A percentile compares a stretch with the other conserved stretches of the same genome.
Evolutionary conservation across 2,888 invertebrate species (phyloP).

Genomic region (Pandemis corylana): DNA sequence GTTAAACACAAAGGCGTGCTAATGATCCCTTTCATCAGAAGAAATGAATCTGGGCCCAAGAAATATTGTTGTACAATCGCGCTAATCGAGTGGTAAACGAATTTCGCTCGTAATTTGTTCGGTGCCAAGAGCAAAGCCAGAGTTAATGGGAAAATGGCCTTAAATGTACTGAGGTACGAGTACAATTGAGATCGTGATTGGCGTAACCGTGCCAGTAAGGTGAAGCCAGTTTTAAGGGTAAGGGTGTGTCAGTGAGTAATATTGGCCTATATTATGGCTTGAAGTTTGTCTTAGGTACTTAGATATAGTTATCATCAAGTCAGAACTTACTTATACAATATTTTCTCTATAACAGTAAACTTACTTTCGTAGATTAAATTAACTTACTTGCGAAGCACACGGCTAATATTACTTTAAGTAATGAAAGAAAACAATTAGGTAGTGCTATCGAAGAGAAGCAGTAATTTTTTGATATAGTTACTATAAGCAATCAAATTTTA

Average conservation of each 20-base stretch:
- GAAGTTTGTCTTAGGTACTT: not conserved
- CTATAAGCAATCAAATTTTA: not conserved
- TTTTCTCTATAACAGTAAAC: not conserved
- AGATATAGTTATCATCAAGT: not conserved
- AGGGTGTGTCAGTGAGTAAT: constrained; percentile 21
- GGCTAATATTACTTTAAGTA: not conserved
- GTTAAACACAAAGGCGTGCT: constrained; percentile 28
- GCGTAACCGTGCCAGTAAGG: constrained; percentile 33
- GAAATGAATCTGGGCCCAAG: constrained; percentile 34
- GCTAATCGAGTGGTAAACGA: constrained; percentile 43
- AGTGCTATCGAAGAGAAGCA: not conserved
- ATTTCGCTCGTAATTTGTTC: constrained; percentile 40
- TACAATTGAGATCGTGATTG: constrained; percentile 34
- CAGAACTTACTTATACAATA: not conserved
- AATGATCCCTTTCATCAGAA: constrained; percentile 32
- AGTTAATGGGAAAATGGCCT: constrained; percentile 40
- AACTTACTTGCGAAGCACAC: constrained; percentile 7
- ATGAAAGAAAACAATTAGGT: too few species aligned
- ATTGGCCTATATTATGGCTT: not conserved
- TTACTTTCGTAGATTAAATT: constrained; percentile 19
- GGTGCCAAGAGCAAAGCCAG: constrained; percentile 33
- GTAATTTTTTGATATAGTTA: not conserved
- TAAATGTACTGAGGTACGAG: constrained; percentile 28
- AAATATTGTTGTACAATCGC: constrained; percentile 40
- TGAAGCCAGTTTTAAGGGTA: constrained; percentile 14